Conservation (phyloP, 1,140 invertebrate species). For the Melipona quadrifasciata region DNA sequence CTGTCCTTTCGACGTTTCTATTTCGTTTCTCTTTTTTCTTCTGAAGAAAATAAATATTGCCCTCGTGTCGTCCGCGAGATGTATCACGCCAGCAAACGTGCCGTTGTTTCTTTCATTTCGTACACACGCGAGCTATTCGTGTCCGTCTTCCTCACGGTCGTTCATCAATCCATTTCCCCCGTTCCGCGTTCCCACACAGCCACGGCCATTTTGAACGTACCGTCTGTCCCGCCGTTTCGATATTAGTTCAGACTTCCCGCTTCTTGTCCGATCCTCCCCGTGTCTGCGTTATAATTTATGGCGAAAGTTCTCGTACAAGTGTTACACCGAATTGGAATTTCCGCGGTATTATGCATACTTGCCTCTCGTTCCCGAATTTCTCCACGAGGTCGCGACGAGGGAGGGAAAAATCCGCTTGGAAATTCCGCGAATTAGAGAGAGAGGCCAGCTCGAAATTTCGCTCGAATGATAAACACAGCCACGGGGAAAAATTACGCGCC, state of each 20-base stretch:
- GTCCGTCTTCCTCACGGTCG: constrained; percentile 20
- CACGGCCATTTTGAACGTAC: constrained; percentile 4
- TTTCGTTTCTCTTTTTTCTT: too few species aligned
- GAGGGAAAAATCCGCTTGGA: neutral
- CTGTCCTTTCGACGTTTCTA: too few species aligned
- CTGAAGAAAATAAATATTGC: constrained; percentile 36
- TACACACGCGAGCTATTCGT: constrained; percentile 1
- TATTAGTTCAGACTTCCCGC: constrained; percentile 40
- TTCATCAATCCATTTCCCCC: constrained; percentile 34
- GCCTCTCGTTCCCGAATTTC: neutral
- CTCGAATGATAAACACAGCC: neutral
- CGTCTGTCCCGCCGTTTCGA: neutral
- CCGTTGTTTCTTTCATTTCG: constrained; percentile 10
- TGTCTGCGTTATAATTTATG: constrained; percentile 4
- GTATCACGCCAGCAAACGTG: constrained; percentile 18
- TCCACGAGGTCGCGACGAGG: too few species aligned
- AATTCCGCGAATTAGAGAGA: too few species aligned
- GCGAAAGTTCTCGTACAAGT: constrained; percentile 16
- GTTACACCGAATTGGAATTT: constrained; percentile 28
- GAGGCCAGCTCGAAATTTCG: neutral
- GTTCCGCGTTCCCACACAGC: too few species aligned
- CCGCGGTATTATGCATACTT: constrained; percentile 2
- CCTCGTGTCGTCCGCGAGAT: constrained; percentile 27
- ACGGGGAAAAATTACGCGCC: neutral
- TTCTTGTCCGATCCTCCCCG: constrained; percentile 23